A percentile compares a stretch with the other conserved stretches of the same genome.
phyloP scores from a whole-genome alignment of 2,888 invertebrate species.

The Odiellus spinosus region DNA sequence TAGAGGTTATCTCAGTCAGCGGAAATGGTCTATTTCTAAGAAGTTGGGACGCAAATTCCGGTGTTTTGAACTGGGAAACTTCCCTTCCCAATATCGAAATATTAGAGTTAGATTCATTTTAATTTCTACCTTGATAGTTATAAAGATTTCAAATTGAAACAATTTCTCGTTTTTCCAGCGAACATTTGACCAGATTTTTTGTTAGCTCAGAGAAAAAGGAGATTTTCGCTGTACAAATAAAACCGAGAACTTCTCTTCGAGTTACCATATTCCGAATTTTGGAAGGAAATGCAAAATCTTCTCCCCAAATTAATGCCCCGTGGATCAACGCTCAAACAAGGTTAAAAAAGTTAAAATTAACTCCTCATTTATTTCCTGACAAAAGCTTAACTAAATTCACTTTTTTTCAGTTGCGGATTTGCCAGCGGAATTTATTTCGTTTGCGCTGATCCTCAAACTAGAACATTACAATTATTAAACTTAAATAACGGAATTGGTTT shows the following conservation, averaged over 20 bases:
- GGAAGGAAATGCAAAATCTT: constrained; percentile 11
- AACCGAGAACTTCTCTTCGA: constrained; percentile 5
- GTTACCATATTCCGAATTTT: constrained; percentile 10
- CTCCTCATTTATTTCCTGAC: no score
- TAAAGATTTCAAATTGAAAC: neutral
- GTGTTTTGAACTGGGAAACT: constrained; percentile 30
- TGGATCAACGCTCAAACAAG: constrained; percentile 5
- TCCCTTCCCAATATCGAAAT: constrained; percentile 22
- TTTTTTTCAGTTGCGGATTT: constrained; percentile 13
- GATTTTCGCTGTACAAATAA: constrained; percentile 9
- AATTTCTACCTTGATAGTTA: no score
- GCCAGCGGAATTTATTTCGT: constrained; percentile 13
- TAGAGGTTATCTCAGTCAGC: constrained; percentile 44
- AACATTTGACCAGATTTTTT: constrained; percentile 5
- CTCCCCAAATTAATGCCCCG: constrained; percentile 5
- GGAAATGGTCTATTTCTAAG: constrained; percentile 52
- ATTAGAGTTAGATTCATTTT: no score
- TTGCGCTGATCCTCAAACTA: constrained; percentile 14
- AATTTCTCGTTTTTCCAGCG: no score
- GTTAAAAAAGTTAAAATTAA: no score
- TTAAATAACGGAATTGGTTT: constrained; percentile 15
- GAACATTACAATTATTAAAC: constrained; percentile 11
- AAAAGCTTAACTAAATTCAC: constrained; percentile 1
- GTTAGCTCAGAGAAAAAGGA: constrained; percentile 10
- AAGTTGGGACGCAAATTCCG: constrained; percentile 60